Base-by-base conservation (phyloP, 2,797 vertebrate genomes). In the Tenualosa thibaudeaui region DNA sequence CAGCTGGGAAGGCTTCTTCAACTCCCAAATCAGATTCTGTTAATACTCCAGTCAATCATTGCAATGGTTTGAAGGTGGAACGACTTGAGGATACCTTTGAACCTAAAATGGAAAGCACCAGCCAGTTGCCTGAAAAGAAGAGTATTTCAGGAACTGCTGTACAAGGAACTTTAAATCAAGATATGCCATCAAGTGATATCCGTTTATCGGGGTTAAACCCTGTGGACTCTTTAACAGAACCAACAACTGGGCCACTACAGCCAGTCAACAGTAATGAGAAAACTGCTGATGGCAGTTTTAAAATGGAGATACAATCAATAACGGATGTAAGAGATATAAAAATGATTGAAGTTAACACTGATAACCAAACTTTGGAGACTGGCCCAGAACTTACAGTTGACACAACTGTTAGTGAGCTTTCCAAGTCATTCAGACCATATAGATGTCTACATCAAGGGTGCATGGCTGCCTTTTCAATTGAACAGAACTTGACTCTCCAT, bases 401-500 rank as follows among this genome's bases (percentile, higher is more conserved):
- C 43, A 81, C 65, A 90, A 91, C 90, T 75, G 94, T 98, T 78
- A 94, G 95, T 88, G 93, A 97, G 17, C 92, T 93, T 0, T 97
- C 96, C 83, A 98, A 95, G 89, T 96, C 98, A 0, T 99, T 98
- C 24, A 96, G 98, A 94, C 98, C 98, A 0, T 99, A 99, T 89
- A 95, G 97, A 43, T 99, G 98, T 62, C 97, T 99, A 90, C 98
- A 99, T 84, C 97, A 99, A 94, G 98, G 97, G 88, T 99, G 98
- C 91, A 96, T 96, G 43, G 98, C 98, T 0, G 98, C 98, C 5
- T 99, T 99, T 90, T 99, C 98, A 0, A 98, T 99, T 93, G 98
- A 99, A 17, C 98, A 99, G 53, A 99, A 99, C 91, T 90, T 99
- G 83, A 99, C 99, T 91, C 97, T 99, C 65, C 98, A 99, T 92